Evolutionary conservation across 2,113 vertebrate species (phyloP), one percentile per base, ranked within the genome.

Genomic region (Eudyptes chrysolophus): DNA sequence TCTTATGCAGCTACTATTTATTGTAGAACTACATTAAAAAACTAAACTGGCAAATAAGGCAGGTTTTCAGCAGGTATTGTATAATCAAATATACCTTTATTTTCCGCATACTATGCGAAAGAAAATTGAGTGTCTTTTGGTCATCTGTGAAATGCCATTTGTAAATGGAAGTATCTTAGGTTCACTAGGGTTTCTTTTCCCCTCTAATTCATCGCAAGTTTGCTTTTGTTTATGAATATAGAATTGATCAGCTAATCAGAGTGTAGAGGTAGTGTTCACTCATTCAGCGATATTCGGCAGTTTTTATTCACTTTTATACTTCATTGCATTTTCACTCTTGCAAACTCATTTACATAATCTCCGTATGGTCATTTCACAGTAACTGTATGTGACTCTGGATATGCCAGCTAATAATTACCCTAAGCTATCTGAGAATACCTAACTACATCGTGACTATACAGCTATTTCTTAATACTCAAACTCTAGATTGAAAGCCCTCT

Each of bases 361-460:
- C 95, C 92, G 64, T 97, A 97, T 94, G 97, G 95, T 96, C 96
- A 97, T 94, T 96, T 96, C 92, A 97, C 94, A 94, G 92, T 94
- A 94, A 90, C 90, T 96, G 92, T 90, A 92, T 94, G 71, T 70
- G 76, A 87, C 76, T 96, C 77, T 85, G 72, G 83, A 52, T 83
- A 93, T 74, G 90, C 88, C 88, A 89, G 92, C 83, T 94, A 96
- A 90, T 94, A 96, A 97, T 95, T 88, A 88, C 80, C 36, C 77
- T 44, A 70, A 96, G 44, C 48, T 95, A 76, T 92, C 77, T 52
- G 70, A 95, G 68, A 94, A 95, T 85, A 92, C 15, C 46, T 72
- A 92, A 85, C 74, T 70, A 71, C 48, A 65, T 10, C 42, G 26
- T 11, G 52, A 86, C 81, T 88, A 83, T 62, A 77, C 44, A 75